These are phyloP conservation scores for Hipposideros armiger DNA, from an alignment of 2,113 vertebrate genomes.

Conservation along the genomic window DNA sequence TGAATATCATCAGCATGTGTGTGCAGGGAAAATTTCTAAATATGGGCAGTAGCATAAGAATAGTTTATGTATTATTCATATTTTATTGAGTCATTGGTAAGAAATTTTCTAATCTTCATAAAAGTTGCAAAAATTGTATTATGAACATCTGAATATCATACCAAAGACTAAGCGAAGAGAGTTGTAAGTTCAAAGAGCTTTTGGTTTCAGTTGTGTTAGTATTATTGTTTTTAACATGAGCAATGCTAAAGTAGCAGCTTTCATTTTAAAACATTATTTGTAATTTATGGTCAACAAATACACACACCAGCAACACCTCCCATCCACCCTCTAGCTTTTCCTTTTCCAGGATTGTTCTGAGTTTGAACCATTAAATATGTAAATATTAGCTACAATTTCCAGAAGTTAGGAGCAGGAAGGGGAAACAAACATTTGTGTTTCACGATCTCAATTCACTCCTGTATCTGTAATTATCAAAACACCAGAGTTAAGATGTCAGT, in stretches of 20 bases:
- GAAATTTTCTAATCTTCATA: neutral
- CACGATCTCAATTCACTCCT: neutral
- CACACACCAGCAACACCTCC: neutral
- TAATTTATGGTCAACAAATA: neutral
- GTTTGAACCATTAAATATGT: neutral
- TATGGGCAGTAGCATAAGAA: neutral
- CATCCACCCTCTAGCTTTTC: neutral
- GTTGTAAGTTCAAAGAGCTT: neutral
- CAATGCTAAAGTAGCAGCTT: neutral
- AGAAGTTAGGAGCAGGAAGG: neutral
- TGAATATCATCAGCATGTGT: neutral
- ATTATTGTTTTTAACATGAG: neutral
- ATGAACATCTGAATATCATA: neutral
- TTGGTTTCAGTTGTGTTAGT: neutral
- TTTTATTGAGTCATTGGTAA: neutral
- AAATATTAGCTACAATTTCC: neutral
- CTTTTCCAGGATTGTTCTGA: neutral
- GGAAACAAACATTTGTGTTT: neutral
- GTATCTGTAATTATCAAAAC: neutral
- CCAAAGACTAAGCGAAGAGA: neutral
- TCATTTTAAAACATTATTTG: conserved; percentile 6
- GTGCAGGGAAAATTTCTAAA: neutral
- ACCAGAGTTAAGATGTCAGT: neutral
- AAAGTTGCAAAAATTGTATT: neutral
- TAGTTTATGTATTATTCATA: neutral